Conservation (phyloP, 2,888 invertebrate genomes). For the Drosophila formosana region DNA sequence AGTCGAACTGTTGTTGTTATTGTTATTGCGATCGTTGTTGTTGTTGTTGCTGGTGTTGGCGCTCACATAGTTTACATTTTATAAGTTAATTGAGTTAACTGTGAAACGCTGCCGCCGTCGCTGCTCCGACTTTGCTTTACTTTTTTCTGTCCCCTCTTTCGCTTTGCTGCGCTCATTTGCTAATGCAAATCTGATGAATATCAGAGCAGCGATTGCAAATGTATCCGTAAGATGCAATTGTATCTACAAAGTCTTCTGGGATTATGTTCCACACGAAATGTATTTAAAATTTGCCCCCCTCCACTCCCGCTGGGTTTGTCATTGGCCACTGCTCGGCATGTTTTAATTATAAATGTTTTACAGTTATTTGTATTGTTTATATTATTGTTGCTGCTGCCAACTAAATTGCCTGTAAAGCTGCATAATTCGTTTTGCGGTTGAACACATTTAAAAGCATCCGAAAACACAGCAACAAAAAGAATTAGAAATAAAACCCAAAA, state of each 20-base stretch:
- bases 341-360: slow-evolving; percentile 46
- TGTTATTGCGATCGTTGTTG: slow-evolving; percentile 39
- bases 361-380: slow-evolving; percentile 36
- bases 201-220: slow-evolving; percentile 43
- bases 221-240: slow-evolving; percentile 41
- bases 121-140: slow-evolving; percentile 15
- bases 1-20: slow-evolving; percentile 16
- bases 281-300: slow-evolving; percentile 19
- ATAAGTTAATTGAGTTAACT: slow-evolving; percentile 83
- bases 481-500: neutral
- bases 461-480: slow-evolving; percentile 8
- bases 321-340: slow-evolving; percentile 8
- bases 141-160: slow-evolving; percentile 12
- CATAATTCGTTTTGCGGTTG: slow-evolving; percentile 68
- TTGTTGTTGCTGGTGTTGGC: slow-evolving; percentile 53
- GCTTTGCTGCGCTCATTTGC: slow-evolving; percentile 62
- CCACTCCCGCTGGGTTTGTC: neutral
- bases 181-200: slow-evolving; percentile 73
- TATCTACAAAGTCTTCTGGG: slow-evolving; percentile 9
- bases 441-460: slow-evolving; percentile 46
- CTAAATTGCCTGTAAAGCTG: slow-evolving; percentile 61
- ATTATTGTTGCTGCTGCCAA: slow-evolving; percentile 11
- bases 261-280: slow-evolving; percentile 34
- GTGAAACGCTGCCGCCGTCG: slow-evolving; percentile 63
- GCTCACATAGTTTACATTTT: slow-evolving; percentile 77